Evolutionary conservation across 1,140 invertebrate genomes (phyloP).

Genomic region (Psilanteris sp.): DNA sequence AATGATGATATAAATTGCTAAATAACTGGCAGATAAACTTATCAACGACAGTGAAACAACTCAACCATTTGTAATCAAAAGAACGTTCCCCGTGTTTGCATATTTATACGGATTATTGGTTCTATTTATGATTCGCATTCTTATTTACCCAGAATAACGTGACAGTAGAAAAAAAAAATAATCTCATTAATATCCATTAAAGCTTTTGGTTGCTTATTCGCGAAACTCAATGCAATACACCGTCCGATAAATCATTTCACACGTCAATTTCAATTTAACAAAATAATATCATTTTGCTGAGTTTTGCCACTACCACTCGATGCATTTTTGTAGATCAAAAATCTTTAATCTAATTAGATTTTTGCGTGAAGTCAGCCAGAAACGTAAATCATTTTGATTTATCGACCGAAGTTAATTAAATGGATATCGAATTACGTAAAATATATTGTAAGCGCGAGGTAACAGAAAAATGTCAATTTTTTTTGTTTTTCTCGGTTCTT

Average conservation of each 20-base stretch:
- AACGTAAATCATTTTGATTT: slow-evolving; percentile 19
- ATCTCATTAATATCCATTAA: neutral
- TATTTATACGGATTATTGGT: too few species aligned
- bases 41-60: too few species aligned
- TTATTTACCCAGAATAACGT: too few species aligned
- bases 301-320: too few species aligned
- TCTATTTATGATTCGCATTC: too few species aligned
- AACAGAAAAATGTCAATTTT: neutral
- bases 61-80: too few species aligned
- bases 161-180: too few species aligned
- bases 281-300: slow-evolving; percentile 19
- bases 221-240: too few species aligned
- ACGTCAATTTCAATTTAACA: slow-evolving; percentile 20
- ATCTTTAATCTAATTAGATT: slow-evolving; percentile 32
- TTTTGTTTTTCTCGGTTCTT: slow-evolving; percentile 1
- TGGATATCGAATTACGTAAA: slow-evolving; percentile 18
- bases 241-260: slow-evolving; percentile 28
- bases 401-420: slow-evolving; percentile 27
- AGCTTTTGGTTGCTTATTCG: neutral
- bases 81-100: too few species aligned
- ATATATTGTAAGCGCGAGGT: neutral
- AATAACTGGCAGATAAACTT: too few species aligned
- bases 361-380: neutral
- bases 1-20: too few species aligned
- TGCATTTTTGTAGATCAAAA: slow-evolving; percentile 15